Evolutionary conservation across 2,113 vertebrate species (phyloP).

Genomic region (Muscicapa adusta): DNA sequence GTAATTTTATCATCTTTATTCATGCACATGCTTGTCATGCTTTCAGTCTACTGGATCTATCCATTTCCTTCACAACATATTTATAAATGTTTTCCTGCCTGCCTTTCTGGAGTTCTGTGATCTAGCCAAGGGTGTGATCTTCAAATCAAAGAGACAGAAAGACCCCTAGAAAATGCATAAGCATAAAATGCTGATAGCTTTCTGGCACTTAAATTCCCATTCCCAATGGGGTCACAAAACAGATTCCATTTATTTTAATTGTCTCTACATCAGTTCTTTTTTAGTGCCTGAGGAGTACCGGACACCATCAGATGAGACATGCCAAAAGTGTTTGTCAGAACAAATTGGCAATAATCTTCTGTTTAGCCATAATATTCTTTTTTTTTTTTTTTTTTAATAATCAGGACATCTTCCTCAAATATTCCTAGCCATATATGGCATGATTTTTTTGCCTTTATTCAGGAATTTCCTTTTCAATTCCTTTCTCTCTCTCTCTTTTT

Average conservation of each 20-base stretch:
- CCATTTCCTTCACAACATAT: not conserved
- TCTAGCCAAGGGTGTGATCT: not conserved
- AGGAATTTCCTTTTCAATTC: constrained; percentile 15
- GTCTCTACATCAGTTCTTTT: not conserved
- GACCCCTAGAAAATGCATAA: not conserved
- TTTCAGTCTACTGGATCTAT: not conserved
- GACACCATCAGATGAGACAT: not conserved
- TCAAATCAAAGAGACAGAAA: not conserved
- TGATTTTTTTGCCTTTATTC: constrained; percentile 8
- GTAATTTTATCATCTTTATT: not conserved
- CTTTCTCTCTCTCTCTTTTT: not conserved
- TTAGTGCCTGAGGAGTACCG: not conserved
- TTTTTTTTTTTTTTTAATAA: not conserved
- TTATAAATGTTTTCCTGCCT: not conserved
- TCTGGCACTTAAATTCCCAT: not conserved
- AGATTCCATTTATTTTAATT: constrained; percentile 19
- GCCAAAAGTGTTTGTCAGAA: not conserved
- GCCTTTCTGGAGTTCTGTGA: not conserved
- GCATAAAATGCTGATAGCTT: not conserved
- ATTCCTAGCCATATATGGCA: constrained; percentile 16
- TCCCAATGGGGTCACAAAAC: not conserved
- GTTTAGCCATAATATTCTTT: not conserved
- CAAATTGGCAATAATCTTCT: not conserved
- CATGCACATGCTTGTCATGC: not conserved
- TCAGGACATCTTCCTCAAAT: not conserved